phyloP scores from a whole-genome alignment of 1,140 invertebrate genomes.

The Drosophila lini region DNA sequence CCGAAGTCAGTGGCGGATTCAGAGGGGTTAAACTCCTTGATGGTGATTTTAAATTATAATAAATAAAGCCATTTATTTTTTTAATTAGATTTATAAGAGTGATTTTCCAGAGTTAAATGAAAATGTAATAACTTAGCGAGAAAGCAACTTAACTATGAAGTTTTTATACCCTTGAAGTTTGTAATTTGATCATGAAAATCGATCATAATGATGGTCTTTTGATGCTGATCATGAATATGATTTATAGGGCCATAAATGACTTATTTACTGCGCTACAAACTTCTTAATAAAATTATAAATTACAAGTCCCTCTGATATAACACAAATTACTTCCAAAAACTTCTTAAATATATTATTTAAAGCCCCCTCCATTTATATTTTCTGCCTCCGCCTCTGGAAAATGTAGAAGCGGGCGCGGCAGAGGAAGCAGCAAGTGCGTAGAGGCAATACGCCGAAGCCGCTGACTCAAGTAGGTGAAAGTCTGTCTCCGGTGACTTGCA shows the following conservation, averaged over 20 bases:
- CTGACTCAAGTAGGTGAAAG: slow-evolving; percentile 81
- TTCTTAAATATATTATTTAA: no score
- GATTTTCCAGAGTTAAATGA: no score
- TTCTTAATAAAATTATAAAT: not conserved
- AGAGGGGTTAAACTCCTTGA: not conserved
- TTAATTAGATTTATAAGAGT: no score
- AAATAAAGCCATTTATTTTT: no score
- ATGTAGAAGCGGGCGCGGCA: slow-evolving; percentile 40
- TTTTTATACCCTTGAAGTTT: no score
- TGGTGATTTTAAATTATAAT: not conserved
- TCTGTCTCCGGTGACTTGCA: slow-evolving; percentile 75
- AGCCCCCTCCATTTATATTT: not conserved
- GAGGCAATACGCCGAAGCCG: slow-evolving; percentile 34
- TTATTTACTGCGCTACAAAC: no score
- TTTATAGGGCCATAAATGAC: no score
- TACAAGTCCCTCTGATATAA: not conserved
- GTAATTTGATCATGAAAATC: no score
- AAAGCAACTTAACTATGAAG: no score
- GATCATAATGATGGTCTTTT: no score
- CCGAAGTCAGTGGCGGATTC: not conserved
- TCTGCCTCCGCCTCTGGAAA: not conserved
- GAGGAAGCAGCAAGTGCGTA: slow-evolving; percentile 67
- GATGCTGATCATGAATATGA: no score
- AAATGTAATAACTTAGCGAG: no score
- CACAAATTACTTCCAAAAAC: not conserved